Base-by-base conservation (phyloP, 2,888 invertebrate genomes). In the Hipparchia sbordonii region DNA sequence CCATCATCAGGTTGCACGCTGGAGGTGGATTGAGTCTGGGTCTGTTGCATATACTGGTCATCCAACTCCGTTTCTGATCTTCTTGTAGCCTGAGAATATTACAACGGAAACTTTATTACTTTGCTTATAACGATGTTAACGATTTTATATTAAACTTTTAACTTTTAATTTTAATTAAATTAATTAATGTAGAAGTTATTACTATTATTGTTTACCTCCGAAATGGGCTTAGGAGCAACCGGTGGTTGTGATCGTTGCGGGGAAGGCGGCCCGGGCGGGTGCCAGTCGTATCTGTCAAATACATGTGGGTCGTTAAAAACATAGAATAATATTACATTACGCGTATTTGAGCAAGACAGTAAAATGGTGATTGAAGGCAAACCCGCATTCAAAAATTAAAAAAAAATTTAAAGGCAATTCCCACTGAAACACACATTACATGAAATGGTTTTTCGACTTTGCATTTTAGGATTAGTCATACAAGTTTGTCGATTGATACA, bases 211-310 rank as follows among this genome's bases (percentile, higher is more conserved):
- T 13, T 71, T 72, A 76, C 77, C 73, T 75, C 76, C 9, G 75
- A 66, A 82, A 90, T 90, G 70, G 95, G 95, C 86, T 95, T 94
- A 5, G 95, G 94, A 61, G 95, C 94, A 63, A 95, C 91, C 10
- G 95, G 94, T 39, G 95, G 94, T 70, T 94, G 93, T 45, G 92
- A 89, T 70, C 94, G 87, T 61, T 92, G 94, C 73, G 94, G 95
- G 1, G 94, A 94, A 13, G 94, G 93, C 5, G 92, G 93, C 10
- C 92, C 92, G 1, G 91, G 89, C 8, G 91, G 92, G 72, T 89
- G 88, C 93, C 93, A 93, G 10, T 93, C 93, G 77, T 92, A 93
- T 77, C 93, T 93, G 75, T 5, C 74, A 77, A 70, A 72, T 62
- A 72, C 8, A 57, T 4, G 39, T 39, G 39, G 1, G 39, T 1